Evolutionary conservation across 2,797 vertebrate genomes (phyloP).

Genomic region (Podarcis lilfordi): DNA sequence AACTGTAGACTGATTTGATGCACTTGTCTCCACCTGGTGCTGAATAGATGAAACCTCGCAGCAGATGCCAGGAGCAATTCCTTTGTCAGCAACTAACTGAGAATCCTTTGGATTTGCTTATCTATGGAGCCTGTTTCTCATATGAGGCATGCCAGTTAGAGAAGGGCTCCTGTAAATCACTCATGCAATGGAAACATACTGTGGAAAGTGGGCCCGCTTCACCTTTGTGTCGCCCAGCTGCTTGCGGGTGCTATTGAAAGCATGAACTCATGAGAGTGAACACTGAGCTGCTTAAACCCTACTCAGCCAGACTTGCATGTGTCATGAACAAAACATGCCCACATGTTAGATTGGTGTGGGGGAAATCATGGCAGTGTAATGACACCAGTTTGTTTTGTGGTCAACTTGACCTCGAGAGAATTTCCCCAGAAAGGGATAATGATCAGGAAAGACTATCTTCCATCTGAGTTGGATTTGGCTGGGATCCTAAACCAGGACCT

Average conservation of each 20-base stretch:
- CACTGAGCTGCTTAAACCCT: not conserved
- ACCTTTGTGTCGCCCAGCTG: not conserved
- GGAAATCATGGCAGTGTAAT: not conserved
- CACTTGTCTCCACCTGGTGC: slow-evolving; percentile 5
- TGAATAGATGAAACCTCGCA: not conserved
- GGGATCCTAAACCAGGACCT: not conserved
- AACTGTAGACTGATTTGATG: slow-evolving; percentile 2
- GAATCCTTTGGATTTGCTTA: not conserved
- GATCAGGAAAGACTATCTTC: no score
- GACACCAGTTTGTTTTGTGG: no score
- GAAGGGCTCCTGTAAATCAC: not conserved
- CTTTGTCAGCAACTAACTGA: slow-evolving; percentile 3
- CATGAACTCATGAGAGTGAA: not conserved
- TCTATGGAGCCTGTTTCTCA: not conserved
- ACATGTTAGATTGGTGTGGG: not conserved
- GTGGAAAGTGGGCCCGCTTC: not conserved
- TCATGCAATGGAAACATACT: no score
- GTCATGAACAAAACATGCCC: not conserved
- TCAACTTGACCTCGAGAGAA: not conserved
- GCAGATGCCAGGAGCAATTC: not conserved
- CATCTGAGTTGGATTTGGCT: not conserved
- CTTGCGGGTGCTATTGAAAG: not conserved
- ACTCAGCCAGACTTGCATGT: not conserved
- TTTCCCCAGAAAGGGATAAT: not conserved
- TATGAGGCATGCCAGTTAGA: not conserved